Conservation (phyloP, 2,113 vertebrate species). For the Rhynchomys soricoides region DNA sequence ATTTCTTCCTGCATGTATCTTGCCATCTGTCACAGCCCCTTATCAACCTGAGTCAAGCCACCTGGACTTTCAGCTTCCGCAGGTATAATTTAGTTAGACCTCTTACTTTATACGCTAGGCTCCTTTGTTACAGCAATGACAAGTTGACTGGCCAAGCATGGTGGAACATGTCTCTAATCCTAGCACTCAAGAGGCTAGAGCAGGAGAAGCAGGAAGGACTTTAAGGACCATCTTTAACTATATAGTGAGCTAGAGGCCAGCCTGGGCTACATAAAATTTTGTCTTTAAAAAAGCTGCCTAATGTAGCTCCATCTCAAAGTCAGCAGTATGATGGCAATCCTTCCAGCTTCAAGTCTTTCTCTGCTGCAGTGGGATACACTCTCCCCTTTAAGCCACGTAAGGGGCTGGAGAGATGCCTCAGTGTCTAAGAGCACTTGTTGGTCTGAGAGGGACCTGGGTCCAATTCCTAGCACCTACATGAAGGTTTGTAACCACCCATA, state of each 20-base stretch:
- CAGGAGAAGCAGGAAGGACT: not conserved
- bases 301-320: not conserved
- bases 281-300: not conserved
- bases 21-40: too few species aligned
- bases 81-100: not conserved
- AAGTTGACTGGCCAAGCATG: not conserved
- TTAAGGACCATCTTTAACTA: not conserved
- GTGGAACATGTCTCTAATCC: not conserved
- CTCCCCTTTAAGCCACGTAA: not conserved
- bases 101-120: not conserved
- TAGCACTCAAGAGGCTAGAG: not conserved
- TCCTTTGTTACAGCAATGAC: not conserved
- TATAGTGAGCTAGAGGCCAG: not conserved
- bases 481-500: not conserved
- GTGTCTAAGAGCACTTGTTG: not conserved
- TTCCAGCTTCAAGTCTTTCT: not conserved
- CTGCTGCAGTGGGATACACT: not conserved
- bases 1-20: not conserved
- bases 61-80: not conserved
- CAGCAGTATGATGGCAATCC: rapidly evolving
- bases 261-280: not conserved
- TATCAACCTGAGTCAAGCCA: too few species aligned
- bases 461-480: not conserved
- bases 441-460: not conserved
- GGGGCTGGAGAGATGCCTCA: not conserved